Base-by-base conservation (phyloP, 2,113 vertebrate genomes). In the Oreochromis spilurus region DNA sequence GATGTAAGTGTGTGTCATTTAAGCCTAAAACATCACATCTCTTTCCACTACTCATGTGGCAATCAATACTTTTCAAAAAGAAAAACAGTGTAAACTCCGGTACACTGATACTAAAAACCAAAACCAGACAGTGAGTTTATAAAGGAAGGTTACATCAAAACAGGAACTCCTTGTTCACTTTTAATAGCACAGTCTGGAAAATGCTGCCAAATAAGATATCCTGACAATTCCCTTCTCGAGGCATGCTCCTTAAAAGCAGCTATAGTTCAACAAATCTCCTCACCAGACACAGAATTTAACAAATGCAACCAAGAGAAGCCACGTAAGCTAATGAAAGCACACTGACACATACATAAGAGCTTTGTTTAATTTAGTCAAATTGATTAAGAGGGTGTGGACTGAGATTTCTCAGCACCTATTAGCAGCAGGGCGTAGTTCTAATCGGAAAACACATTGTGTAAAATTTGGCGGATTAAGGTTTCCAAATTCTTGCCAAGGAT, bases 321-420 rank as follows among this genome's bases (percentile, higher is more conserved):
- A 21, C 3, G 2, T 36, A 29, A 67, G 70, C 34, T 38, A 31
- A 60, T 9, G 13, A 11, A 62, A 83, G 89, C 34, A 48, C 34
- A 38, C 43, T 24, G 12, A 53, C 31, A 48, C n/a, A 70, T 3
- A 45, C 48, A 82, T 43, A 16, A 13, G 17, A 26, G 75, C 82
- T 84, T 82, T 87, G 82, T 81, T 81, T 78, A 87, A 86, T 87
- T 48, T 40, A 83, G 52, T 85, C 24, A 83, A 84, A 40, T 21
- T 62, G 53, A 86, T 87, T 85, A 34, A 67, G 65, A 3, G 26
- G 53, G 43, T 40, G 83, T 48, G 88, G 91, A 91, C 60, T 75
- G 85, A 82, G 87, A 77, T 89, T 79, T 85, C 84, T 92, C 91
- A 84, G 67, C 84, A 88, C 87, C 86, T 87, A 81, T 82, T 88